These are phyloP conservation scores for Karalla daura DNA, from an alignment of 2,797 vertebrate genomes.

Conservation along the genomic window DNA sequence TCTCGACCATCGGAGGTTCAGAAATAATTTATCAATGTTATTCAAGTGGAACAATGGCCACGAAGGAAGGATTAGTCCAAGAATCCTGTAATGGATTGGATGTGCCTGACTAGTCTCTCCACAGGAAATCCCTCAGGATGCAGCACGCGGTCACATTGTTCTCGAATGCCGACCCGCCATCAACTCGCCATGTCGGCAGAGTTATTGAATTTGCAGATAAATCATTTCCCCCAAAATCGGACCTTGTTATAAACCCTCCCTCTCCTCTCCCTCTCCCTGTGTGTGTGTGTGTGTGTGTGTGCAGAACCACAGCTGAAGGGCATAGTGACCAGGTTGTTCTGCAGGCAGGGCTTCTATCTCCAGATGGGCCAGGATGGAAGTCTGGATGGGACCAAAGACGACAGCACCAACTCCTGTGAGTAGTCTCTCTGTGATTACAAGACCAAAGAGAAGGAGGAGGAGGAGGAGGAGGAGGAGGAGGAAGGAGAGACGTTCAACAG, in stretches of 20 bases:
- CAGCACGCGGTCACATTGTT: constrained; percentile 53
- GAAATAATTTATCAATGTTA: constrained; percentile 67
- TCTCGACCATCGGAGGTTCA: constrained; percentile 40
- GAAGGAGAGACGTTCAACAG: no score
- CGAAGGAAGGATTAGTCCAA: constrained; percentile 69
- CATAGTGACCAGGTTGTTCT: constrained; percentile 99
- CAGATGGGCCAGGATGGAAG: constrained; percentile 99
- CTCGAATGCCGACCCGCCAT: constrained; percentile 37
- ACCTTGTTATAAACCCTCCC: not conserved
- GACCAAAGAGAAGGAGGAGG: not conserved
- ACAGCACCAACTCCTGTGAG: constrained; percentile 97
- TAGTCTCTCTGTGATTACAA: not conserved
- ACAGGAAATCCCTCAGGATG: constrained; percentile 70
- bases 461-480: not conserved
- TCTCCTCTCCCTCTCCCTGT: constrained; percentile 30
- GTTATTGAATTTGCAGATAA: constrained; percentile 23
- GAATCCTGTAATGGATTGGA: constrained; percentile 76
- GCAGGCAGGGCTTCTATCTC: constrained; percentile 99
- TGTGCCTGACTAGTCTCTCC: constrained; percentile 63
- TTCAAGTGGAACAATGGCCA: constrained; percentile 72
- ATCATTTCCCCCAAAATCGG: no score
- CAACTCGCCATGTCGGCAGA: constrained; percentile 27
- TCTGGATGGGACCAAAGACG: constrained; percentile 99
- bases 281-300: no score
- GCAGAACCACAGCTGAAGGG: constrained; percentile 99